These are phyloP conservation scores for Oenanthe oenanthe DNA, from an alignment of 2,113 vertebrate genomes.

Conservation along the genomic window DNA sequence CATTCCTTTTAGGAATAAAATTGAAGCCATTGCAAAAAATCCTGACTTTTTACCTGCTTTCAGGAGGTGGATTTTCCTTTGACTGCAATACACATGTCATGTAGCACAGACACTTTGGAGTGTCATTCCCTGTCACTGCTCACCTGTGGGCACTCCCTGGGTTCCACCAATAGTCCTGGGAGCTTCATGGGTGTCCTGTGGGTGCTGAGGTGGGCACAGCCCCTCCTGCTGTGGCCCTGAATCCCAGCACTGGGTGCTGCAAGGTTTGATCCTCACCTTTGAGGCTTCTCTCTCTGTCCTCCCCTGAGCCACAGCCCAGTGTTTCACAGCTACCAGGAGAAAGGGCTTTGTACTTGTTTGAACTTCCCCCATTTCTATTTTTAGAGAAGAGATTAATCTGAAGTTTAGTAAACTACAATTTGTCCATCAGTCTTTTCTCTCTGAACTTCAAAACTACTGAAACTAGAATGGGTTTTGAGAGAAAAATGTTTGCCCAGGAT, in stretches of 20 bases:
- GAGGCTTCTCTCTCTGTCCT: background rate
- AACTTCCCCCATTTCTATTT: background rate
- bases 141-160: background rate
- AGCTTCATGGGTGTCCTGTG: background rate
- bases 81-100: fast-evolving
- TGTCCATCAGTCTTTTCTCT: background rate
- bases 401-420: background rate
- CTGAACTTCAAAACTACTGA: background rate
- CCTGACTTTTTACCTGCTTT: background rate
- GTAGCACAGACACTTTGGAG: background rate
- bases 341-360: background rate
- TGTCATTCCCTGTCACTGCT: background rate
- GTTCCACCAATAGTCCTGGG: background rate
- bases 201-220: background rate
- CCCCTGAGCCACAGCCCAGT: background rate
- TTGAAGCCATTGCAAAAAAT: background rate
- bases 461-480: background rate
- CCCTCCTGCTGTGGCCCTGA: background rate
- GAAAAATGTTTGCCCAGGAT: background rate
- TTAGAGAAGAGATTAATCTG: background rate
- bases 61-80: background rate
- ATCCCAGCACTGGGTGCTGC: background rate
- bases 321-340: background rate
- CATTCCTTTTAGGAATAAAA: background rate
- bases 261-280: background rate